Evolutionary conservation across 2,888 invertebrate species (phyloP).

Genomic region (Epinotia ramella): DNA sequence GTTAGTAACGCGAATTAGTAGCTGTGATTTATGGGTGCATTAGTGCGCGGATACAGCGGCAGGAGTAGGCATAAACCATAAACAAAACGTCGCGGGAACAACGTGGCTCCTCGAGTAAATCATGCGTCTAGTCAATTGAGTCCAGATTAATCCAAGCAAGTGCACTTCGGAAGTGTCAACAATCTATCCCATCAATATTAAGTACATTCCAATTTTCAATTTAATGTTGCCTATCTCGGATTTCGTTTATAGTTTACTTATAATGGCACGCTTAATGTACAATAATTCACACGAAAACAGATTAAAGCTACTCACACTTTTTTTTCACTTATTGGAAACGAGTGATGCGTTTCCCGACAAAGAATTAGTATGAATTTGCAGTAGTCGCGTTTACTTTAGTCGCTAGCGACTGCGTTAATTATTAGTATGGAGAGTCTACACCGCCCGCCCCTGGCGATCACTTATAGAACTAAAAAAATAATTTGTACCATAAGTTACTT

Average conservation of each 20-base stretch:
- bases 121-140: conserved; percentile 25
- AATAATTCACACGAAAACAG: too few relatives aligned
- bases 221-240: background rate
- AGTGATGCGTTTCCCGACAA: too few relatives aligned
- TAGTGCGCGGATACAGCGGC: conserved; percentile 24
- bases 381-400: too few relatives aligned
- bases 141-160: conserved; percentile 15
- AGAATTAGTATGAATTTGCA: too few relatives aligned
- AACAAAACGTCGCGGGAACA: conserved; percentile 19
- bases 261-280: too few relatives aligned
- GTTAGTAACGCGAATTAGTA: conserved; percentile 31
- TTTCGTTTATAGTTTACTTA: background rate
- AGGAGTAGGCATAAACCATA: conserved; percentile 26
- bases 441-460: too few relatives aligned
- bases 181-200: conserved; percentile 11
- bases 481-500: too few relatives aligned
- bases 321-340: too few relatives aligned
- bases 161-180: conserved; percentile 17
- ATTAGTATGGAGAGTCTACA: too few relatives aligned
- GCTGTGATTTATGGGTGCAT: conserved; percentile 40
- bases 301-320: too few relatives aligned
- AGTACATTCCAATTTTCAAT: background rate
- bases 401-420: too few relatives aligned
- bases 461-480: too few relatives aligned
- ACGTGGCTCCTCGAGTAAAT: conserved; percentile 27